Conservation (phyloP, 1,140 invertebrate genomes). For the Bradynema listronoti region DNA sequence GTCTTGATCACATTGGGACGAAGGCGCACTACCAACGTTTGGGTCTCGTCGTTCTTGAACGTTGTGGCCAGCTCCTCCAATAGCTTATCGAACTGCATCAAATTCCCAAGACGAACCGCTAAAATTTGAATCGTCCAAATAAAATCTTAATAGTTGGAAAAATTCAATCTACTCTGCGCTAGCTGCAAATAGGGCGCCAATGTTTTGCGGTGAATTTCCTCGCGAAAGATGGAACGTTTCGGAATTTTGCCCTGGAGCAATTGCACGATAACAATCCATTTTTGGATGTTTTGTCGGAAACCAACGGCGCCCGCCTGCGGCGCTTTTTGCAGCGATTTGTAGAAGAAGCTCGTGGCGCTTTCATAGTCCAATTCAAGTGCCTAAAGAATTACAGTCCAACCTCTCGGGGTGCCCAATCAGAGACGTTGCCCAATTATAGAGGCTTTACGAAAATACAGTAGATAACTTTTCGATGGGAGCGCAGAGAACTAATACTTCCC, state of each 20-base stretch:
- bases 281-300: slow-evolving; percentile 96
- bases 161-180: slow-evolving; percentile 69
- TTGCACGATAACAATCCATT: slow-evolving; percentile 88
- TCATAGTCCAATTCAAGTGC: slow-evolving; percentile 93
- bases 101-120: slow-evolving; percentile 87
- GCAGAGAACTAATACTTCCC: too few relatives aligned
- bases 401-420: too few relatives aligned
- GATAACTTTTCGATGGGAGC: too few relatives aligned
- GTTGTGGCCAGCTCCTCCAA: slow-evolving; percentile 67
- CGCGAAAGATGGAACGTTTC: slow-evolving; percentile 70
- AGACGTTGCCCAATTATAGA: too few relatives aligned
- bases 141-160: slow-evolving; percentile 7
- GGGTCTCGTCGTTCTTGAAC: slow-evolving; percentile 51
- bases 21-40: slow-evolving; percentile 63
- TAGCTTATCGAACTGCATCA: slow-evolving; percentile 86
- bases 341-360: slow-evolving; percentile 85
- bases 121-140: slow-evolving; percentile 21
- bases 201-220: slow-evolving; percentile 75
- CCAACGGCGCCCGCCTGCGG: slow-evolving; percentile 91
- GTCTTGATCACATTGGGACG: slow-evolving; percentile 99
- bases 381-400: too few relatives aligned
- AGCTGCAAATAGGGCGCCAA: slow-evolving; percentile 91
- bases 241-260: slow-evolving; percentile 92
- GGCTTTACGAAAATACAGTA: too few relatives aligned
- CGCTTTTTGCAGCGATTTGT: slow-evolving; percentile 84